A percentile compares a stretch with the other conserved stretches of the same genome.
These are phyloP conservation scores for Hylaeus volcanicus DNA, from an alignment of 1,140 invertebrate genomes.

Conservation along the genomic window DNA sequence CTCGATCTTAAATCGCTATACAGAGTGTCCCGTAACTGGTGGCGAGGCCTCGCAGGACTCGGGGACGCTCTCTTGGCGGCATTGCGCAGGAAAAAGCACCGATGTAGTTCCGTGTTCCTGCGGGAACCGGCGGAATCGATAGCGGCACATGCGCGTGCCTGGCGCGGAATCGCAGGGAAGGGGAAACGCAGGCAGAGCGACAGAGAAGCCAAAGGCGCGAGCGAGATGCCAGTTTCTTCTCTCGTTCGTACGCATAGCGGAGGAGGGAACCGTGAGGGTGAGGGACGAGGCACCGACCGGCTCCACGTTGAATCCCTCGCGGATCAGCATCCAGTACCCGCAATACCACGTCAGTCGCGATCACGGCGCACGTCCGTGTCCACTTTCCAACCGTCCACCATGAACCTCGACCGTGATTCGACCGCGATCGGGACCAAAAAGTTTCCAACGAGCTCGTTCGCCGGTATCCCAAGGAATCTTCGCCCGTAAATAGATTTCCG, in stretches of 20 bases:
- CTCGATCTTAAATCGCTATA: no score
- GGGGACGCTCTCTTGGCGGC: constrained; percentile 33
- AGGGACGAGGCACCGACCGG: constrained; percentile 59
- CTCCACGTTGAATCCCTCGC: constrained; percentile 76
- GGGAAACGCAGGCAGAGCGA: constrained; percentile 39
- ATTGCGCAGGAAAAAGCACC: constrained; percentile 49
- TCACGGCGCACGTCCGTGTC: constrained; percentile 42
- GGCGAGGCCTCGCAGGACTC: constrained; percentile 19
- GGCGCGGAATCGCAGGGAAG: constrained; percentile 35
- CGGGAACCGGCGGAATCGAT: constrained; percentile 76
- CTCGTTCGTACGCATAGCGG: constrained; percentile 33
- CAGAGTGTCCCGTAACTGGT: no score
- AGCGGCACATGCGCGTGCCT: constrained; percentile 76
- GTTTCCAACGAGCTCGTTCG: not conserved
- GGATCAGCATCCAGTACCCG: constrained; percentile 76
- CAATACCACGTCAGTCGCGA: constrained; percentile 64
- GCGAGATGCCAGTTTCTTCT: constrained; percentile 41
- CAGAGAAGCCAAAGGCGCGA: constrained; percentile 14
- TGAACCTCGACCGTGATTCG: constrained; percentile 10
- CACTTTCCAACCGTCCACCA: not conserved
- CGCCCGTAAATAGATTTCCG: not conserved
- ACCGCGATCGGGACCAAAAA: not conserved
- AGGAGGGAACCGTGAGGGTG: constrained; percentile 48
- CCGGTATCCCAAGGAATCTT: not conserved
- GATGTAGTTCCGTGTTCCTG: constrained; percentile 66